Percentiles rank a stretch among this genome's conserved stretches.
Evolutionary conservation across 2,888 invertebrate species (phyloP).

Genomic region (Drosophila multiciliata): DNA sequence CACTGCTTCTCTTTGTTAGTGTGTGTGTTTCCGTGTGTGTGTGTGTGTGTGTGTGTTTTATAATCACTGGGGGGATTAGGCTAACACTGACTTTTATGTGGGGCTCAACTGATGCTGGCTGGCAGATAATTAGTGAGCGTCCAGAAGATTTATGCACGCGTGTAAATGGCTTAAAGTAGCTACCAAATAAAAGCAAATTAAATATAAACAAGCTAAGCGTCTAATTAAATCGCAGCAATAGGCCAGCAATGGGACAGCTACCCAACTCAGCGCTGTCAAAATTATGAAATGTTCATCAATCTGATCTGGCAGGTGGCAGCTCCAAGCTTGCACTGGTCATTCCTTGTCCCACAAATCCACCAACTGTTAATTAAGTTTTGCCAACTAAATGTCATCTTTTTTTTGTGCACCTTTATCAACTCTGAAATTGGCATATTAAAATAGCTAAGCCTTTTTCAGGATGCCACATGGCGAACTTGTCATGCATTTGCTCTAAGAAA

Average conservation of each 20-base stretch:
- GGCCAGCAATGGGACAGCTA: slow-evolving; percentile 21
- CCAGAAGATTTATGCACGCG: slow-evolving; percentile 75
- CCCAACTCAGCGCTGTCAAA: slow-evolving; percentile 63
- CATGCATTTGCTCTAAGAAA: slow-evolving; percentile 2
- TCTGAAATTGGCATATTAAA: slow-evolving; percentile 56
- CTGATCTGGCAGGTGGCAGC: slow-evolving; percentile 20
- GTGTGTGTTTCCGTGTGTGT: slow-evolving; percentile 9
- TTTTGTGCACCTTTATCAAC: slow-evolving; percentile 63
- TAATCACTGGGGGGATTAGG: slow-evolving; percentile 74
- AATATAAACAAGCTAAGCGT: slow-evolving; percentile 72
- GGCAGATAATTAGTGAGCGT: slow-evolving; percentile 73
- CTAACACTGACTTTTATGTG: slow-evolving; percentile 66
- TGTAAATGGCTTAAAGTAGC: slow-evolving; percentile 76
- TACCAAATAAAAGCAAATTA: slow-evolving; percentile 67
- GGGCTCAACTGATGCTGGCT: slow-evolving; percentile 69
- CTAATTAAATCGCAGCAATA: slow-evolving; percentile 66
- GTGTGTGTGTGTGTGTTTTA: slow-evolving; percentile 41
- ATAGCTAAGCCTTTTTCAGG: slow-evolving; percentile 38
- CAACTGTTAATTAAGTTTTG: slow-evolving; percentile 69
- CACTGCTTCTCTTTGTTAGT: slow-evolving; percentile 6
- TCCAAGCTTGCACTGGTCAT: slow-evolving; percentile 15
- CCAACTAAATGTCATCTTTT: slow-evolving; percentile 40
- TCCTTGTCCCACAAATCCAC: slow-evolving; percentile 5
- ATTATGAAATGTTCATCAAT: slow-evolving; percentile 70
- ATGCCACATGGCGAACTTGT: slow-evolving; percentile 24